phyloP scores from a whole-genome alignment of 1,140 invertebrate genomes.

The Brachionus paranguensis region DNA sequence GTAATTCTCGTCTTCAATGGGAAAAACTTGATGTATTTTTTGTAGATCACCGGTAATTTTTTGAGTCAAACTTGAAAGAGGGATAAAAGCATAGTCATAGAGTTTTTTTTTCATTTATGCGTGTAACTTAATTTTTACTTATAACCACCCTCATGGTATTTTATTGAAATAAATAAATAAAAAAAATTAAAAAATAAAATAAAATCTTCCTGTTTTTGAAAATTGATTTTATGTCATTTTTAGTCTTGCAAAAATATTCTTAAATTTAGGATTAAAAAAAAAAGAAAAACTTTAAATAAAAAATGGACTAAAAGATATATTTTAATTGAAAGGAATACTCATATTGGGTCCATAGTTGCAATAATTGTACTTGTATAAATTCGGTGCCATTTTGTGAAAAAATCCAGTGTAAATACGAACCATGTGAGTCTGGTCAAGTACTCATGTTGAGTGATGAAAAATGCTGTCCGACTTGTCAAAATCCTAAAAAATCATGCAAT shows the following conservation, averaged over 20 bases:
- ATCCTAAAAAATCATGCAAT: neutral
- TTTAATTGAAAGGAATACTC: constrained; percentile 26
- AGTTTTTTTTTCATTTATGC: too few species aligned
- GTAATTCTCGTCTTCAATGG: too few species aligned
- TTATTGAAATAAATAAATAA: too few species aligned
- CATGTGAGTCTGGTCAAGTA: neutral
- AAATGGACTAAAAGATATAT: neutral
- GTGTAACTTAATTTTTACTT: too few species aligned
- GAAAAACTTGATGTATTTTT: too few species aligned
- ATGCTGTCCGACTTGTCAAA: constrained; percentile 19
- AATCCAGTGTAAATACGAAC: constrained; percentile 35
- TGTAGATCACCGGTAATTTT: too few species aligned
- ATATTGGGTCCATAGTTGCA: constrained; percentile 8
- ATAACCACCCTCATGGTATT: too few species aligned
- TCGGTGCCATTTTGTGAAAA: constrained; percentile 33
- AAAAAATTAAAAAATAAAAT: too few species aligned
- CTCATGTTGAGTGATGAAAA: neutral
- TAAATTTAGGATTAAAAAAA: neutral
- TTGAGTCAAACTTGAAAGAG: too few species aligned
- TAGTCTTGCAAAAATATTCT: neutral
- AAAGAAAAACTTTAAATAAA: neutral
- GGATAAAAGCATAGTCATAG: too few species aligned
- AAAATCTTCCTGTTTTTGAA: too few species aligned
- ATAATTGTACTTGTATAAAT: constrained; percentile 29
- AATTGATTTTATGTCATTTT: too few species aligned